A percentile compares a stretch with the other conserved stretches of the same genome.
Evolutionary conservation across 2,888 invertebrate species (phyloP).

Genomic region (Parapristionchus giblindavisi): DNA sequence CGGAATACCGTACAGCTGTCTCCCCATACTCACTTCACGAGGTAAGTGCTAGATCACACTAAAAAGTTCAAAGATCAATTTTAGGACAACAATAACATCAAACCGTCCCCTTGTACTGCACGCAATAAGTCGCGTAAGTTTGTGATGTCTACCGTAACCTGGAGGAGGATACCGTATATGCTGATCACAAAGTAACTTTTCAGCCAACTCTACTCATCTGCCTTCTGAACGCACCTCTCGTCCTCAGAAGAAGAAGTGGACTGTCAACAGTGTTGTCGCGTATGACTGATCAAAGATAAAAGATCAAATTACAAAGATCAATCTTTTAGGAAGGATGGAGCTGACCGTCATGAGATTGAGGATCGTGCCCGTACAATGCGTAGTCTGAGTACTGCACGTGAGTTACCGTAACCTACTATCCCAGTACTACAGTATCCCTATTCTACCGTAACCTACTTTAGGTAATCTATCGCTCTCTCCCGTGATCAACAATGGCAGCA

Average conservation of each 20-base stretch:
- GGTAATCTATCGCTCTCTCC: constrained; percentile 20
- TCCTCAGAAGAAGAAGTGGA: constrained; percentile 22
- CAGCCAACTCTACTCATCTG: not conserved
- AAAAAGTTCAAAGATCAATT: no score
- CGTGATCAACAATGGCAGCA: not conserved
- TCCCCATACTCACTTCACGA: no score
- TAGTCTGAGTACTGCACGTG: constrained; percentile 17
- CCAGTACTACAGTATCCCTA: not conserved
- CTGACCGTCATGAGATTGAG: not conserved
- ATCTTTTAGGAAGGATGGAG: constrained; percentile 16
- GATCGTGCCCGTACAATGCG: constrained; percentile 7
- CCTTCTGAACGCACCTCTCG: not conserved
- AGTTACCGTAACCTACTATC: not conserved
- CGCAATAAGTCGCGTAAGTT: constrained; percentile 1
- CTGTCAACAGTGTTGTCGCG: constrained; percentile 17
- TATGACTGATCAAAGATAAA: constrained; percentile 13
- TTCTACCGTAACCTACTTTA: not conserved
- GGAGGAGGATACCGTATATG: not conserved
- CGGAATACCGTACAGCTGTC: no score
- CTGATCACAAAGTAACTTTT: not conserved
- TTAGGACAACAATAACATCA: constrained; percentile 2
- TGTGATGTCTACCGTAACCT: not conserved
- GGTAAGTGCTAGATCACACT: no score
- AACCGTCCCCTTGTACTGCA: not conserved
- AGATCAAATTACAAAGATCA: constrained; percentile 15